Evolutionary conservation across 2,113 vertebrate genomes (phyloP).

Genomic region (Oreochromis aureus): DNA sequence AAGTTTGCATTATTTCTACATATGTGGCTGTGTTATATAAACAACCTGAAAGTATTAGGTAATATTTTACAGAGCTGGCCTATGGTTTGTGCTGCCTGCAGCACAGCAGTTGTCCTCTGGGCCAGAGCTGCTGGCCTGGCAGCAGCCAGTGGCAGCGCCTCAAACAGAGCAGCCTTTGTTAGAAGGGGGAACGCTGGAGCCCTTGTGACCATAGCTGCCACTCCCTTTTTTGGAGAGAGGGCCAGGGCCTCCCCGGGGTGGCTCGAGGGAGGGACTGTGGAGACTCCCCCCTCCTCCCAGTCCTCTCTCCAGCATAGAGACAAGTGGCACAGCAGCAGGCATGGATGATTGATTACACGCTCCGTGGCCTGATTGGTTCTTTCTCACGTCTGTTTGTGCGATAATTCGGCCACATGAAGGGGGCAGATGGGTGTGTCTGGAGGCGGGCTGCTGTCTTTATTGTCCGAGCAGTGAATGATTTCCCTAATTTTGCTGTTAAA

Average conservation of each 20-base stretch:
- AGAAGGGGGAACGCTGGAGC: constrained; percentile 41
- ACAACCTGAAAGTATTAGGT: background rate
- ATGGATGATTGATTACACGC: constrained; percentile 44
- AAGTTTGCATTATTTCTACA: background rate
- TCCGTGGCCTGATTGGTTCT: constrained; percentile 13
- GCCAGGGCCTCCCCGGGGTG: constrained; percentile 1
- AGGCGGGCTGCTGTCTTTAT: constrained; percentile 14
- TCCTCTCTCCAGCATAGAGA: background rate
- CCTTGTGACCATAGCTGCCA: constrained; percentile 65
- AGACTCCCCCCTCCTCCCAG: background rate
- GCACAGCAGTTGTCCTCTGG: constrained; percentile 18
- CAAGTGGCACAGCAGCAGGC: constrained; percentile 22
- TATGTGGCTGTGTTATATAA: background rate
- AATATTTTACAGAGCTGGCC: background rate
- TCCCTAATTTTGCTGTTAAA: background rate
- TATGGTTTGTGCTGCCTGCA: background rate
- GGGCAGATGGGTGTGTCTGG: constrained; percentile 11
- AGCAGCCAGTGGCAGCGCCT: constrained; percentile 1
- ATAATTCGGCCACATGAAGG: background rate
- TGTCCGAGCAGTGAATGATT: constrained; percentile 11
- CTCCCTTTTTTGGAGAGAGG: constrained; percentile 49
- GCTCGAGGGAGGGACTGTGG: background rate
- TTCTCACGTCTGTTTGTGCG: background rate
- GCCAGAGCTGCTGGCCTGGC: constrained; percentile 10
- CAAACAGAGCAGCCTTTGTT: constrained; percentile 73